A percentile compares a stretch with the other conserved stretches of the same genome.
Conservation (phyloP, 37 sponge, comb jelly and placozoan species). For the Corticium candelabrum region DNA sequence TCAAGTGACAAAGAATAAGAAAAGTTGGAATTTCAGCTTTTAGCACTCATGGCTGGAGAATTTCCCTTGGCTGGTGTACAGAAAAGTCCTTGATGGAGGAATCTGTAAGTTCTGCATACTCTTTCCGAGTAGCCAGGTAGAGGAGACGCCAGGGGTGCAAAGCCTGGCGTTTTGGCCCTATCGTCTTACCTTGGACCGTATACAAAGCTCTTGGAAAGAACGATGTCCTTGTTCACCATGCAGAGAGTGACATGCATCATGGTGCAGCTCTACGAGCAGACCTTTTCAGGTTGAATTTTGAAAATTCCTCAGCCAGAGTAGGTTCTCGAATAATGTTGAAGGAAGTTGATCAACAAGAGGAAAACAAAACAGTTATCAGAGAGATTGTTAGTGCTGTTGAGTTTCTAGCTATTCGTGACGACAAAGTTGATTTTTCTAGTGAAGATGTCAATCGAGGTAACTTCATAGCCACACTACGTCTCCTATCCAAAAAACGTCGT, state of each 20-base stretch:
- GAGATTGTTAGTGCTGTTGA: slow-evolving; percentile 31
- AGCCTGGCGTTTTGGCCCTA: neutral
- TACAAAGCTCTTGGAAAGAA: neutral
- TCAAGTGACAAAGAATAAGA: neutral
- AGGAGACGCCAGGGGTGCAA: neutral
- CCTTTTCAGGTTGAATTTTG: neutral
- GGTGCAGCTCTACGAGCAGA: neutral
- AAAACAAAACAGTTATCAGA: slow-evolving; percentile 31
- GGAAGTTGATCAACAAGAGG: slow-evolving; percentile 16
- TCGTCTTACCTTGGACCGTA: neutral
- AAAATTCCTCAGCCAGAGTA: slow-evolving; percentile 3
- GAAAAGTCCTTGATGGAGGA: neutral
- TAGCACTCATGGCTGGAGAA: neutral
- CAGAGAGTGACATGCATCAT: neutral
- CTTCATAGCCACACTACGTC: too few species aligned
- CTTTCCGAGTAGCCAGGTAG: neutral
- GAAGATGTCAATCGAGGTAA: too few species aligned
- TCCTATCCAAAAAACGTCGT: slow-evolving; percentile 8
- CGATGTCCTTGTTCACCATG: neutral
- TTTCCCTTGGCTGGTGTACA: neutral
- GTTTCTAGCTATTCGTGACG: slow-evolving; percentile 38
- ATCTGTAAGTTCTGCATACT: neutral
- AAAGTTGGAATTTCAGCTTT: neutral
- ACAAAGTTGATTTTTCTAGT: slow-evolving; percentile 38
- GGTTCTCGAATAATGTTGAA: slow-evolving; percentile 15